Percentiles rank a stretch among this genome's conserved stretches.
Evolutionary conservation across 2,888 invertebrate genomes (phyloP).

Genomic region (Parnassius apollo): DNA sequence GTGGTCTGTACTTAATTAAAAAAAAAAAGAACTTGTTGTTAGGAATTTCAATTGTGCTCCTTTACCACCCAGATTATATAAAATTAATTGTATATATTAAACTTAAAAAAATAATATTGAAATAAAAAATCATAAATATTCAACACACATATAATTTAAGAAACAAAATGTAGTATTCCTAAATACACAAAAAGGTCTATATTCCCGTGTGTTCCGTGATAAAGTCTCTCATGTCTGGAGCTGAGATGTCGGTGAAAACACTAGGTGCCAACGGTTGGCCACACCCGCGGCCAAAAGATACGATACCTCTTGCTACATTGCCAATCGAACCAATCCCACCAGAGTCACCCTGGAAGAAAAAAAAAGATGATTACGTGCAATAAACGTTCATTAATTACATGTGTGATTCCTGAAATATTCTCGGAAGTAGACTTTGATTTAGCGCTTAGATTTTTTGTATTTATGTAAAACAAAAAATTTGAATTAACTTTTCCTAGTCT

Average conservation of each 20-base stretch:
- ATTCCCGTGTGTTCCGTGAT: slow-evolving; percentile 51
- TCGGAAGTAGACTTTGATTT: too few relatives aligned
- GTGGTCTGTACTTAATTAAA: too few relatives aligned
- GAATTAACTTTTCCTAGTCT: too few relatives aligned
- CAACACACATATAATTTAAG: slow-evolving; percentile 6
- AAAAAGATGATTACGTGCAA: background rate
- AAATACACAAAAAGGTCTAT: slow-evolving; percentile 21
- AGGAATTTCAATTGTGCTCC: too few relatives aligned
- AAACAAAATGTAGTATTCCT: background rate
- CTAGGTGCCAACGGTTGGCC: slow-evolving; percentile 55
- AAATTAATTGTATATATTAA: too few relatives aligned
- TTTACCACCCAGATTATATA: too few relatives aligned
- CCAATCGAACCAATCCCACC: slow-evolving; percentile 62
- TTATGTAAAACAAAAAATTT: too few relatives aligned
- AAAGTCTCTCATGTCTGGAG: slow-evolving; percentile 51
- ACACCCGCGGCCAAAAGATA: slow-evolving; percentile 62
- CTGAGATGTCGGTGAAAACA: slow-evolving; percentile 57
- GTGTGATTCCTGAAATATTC: too few relatives aligned
- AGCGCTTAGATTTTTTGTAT: too few relatives aligned
- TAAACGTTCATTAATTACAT: too few relatives aligned
- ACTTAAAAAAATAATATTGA: background rate
- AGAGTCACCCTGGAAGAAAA: slow-evolving; percentile 53
- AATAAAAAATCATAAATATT: background rate
- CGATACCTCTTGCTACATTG: slow-evolving; percentile 58
- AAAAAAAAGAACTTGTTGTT: too few relatives aligned